Base-by-base conservation (phyloP, 2,113 vertebrate genomes). In the Boleophthalmus pectinirostris region DNA sequence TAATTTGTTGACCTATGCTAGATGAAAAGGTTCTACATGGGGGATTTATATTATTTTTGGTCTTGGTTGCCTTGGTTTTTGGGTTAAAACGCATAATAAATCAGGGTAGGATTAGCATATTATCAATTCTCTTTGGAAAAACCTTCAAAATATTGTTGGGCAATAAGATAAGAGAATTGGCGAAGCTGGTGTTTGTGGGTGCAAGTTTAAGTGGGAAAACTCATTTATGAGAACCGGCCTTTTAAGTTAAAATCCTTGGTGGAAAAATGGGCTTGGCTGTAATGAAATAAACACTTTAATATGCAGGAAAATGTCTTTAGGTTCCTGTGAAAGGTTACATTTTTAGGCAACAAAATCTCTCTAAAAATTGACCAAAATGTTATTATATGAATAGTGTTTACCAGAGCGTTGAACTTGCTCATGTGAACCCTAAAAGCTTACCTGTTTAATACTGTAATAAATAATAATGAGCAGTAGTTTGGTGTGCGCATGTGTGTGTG, bases 391-490 rank as follows among this genome's bases (percentile, higher is more conserved):
- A 61, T n/a, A 80, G 58, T 24, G 45, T 24, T 25, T 24, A 21
- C 1, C 66, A 57, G 65, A 79, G 81, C 75, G 54, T 67, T 72
- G 63, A 79, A 83, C 75, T 79, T 60, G 24, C 65, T 87, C 78
- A 68, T 75, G 77, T 77, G 46, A 83, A 78, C 74, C 74, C 67
- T 82, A 82, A 89, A 87, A 80, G 68, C 68, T 82, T 66, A 82
- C 80, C 70, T 82, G 82, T 77, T 82, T 89, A 89, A 88, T 80
- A 82, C 43, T 49, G 67, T 80, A 83, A 92, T 92, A 88, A 92
- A 92, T 90, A 90, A 88, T 90, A 89, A 90, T 89, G 85, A 88
- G 84, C 58, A 75, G 71, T 46, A 72, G 64, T 57, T 60, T 70
- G 68, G 63, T 81, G 63, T 80, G 68, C n/a, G n/a, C n/a, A n/a